Evolutionary conservation across 2,888 invertebrate genomes (phyloP).

Genomic region (Caenorhabditis sinica): DNA sequence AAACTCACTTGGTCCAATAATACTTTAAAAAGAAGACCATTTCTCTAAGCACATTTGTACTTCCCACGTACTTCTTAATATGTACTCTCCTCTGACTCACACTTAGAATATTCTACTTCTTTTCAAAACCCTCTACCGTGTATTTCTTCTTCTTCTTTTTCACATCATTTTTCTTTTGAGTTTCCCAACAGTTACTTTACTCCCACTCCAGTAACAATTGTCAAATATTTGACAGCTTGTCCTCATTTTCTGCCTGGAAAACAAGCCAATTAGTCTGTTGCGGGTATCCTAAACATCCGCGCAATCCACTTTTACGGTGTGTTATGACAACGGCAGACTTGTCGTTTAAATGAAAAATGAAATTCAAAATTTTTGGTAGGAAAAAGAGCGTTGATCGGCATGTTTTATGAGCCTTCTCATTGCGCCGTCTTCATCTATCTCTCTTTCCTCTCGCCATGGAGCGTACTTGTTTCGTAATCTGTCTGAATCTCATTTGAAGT

Average conservation of each 20-base stretch:
- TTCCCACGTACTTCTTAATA: neutral
- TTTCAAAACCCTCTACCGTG: neutral
- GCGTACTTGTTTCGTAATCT: conserved; percentile 60
- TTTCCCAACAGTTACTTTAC: neutral
- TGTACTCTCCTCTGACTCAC: conserved; percentile 9
- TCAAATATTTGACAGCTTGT: conserved; percentile 49
- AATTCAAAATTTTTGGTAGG: conserved; percentile 40
- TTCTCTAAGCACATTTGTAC: neutral
- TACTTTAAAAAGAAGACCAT: neutral
- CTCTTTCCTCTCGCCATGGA: conserved; percentile 33
- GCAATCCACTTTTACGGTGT: conserved; percentile 13
- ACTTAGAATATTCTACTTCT: conserved; percentile 28
- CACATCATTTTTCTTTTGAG: neutral
- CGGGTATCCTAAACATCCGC: conserved; percentile 4
- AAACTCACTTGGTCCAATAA: too few species aligned
- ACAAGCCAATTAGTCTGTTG: conserved; percentile 50
- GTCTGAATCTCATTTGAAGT: conserved; percentile 28
- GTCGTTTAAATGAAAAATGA: neutral
- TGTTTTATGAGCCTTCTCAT: conserved; percentile 45
- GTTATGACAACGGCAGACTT: conserved; percentile 12
- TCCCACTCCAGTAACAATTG: conserved; percentile 22
- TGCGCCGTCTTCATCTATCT: conserved; percentile 22
- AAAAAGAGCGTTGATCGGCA: conserved; percentile 37
- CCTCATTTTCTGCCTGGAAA: conserved; percentile 36
- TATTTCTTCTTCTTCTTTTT: neutral